Base-by-base conservation (phyloP, 92 coral and sea anemone genomes). In the Palythoa heliodiscus region DNA sequence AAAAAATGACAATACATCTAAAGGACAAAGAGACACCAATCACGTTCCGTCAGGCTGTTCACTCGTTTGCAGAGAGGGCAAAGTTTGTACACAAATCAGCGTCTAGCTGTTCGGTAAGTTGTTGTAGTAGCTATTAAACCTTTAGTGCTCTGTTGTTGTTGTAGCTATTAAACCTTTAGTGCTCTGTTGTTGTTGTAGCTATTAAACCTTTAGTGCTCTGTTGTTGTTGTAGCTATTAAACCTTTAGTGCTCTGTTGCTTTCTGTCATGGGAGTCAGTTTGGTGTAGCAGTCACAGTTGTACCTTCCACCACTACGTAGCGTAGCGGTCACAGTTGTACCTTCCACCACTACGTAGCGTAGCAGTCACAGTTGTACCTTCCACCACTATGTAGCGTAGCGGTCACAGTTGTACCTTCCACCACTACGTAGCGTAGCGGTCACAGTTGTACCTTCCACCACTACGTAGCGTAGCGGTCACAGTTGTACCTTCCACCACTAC, bases 21-120 rank as follows among this genome's bases (percentile, higher is more conserved):
- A 85, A 90, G 78, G 67, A 88, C 88, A 92, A 82, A 70, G 88
- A 90, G n/a, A 88, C 94, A 13, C 95, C 94, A 8, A 79, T 94
- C 67, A 94, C 98, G 4, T 92, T 94, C 69, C 91, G 98, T 25
- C 95, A 94, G 88, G 98, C 93, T 1, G 98, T 94, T 53, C 92
- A 90, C 73, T 87, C 98, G 37, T 94, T 94, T 87, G 90, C 95
- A 17, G 94, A 90, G 58, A 89, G 98, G 69, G 98, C 92, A 23
- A 87, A 48, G 52, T 94, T 94, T 75, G 91, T 94, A 60, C 91
- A 72, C 35, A 92, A 88, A 58, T 92, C 95, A 29, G 92, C 94
- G 29, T 92, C 98, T 15, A 90, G 93, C 12, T 94, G 98, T 82
- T 88, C 92, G 93, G 98, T 93, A 87, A 87, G 84, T 43, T 37